Conservation (phyloP, 2,113 vertebrate genomes). For the Lophotis ruficrista region DNA sequence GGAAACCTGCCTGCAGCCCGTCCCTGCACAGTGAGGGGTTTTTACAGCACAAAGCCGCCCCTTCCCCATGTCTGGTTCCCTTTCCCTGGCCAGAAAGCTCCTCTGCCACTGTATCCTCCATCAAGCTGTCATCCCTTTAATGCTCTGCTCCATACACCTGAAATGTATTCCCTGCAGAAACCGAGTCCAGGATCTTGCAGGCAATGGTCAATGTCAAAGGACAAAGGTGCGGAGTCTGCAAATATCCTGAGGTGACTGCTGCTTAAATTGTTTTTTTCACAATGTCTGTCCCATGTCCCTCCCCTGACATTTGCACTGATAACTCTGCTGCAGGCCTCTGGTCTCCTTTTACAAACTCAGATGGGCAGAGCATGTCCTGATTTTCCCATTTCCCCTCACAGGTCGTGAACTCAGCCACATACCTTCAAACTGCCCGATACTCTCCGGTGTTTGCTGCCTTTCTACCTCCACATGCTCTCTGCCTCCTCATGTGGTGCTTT, state of each 20-base stretch:
- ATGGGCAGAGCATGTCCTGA: background rate
- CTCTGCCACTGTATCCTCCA: background rate
- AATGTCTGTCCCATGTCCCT: background rate
- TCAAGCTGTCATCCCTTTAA: background rate
- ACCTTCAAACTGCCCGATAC: background rate
- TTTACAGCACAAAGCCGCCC: background rate
- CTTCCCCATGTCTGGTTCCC: background rate
- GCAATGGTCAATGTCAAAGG: fast-evolving
- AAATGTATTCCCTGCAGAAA: background rate
- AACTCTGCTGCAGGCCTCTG: no score
- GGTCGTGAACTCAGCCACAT: background rate
- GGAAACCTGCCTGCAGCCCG: background rate
- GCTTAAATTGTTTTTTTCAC: background rate
- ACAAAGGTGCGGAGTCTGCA: background rate
- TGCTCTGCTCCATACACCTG: background rate
- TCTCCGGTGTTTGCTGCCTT: background rate
- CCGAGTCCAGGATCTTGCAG: background rate
- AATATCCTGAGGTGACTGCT: background rate
- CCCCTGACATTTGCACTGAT: no score
- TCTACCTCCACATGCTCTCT: background rate
- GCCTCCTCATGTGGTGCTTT: background rate
- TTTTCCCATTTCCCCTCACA: background rate
- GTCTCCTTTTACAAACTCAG: background rate
- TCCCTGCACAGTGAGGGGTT: background rate
- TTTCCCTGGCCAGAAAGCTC: background rate